Conservation (phyloP, 2,888 invertebrate genomes). For the Pandemis heparana region DNA sequence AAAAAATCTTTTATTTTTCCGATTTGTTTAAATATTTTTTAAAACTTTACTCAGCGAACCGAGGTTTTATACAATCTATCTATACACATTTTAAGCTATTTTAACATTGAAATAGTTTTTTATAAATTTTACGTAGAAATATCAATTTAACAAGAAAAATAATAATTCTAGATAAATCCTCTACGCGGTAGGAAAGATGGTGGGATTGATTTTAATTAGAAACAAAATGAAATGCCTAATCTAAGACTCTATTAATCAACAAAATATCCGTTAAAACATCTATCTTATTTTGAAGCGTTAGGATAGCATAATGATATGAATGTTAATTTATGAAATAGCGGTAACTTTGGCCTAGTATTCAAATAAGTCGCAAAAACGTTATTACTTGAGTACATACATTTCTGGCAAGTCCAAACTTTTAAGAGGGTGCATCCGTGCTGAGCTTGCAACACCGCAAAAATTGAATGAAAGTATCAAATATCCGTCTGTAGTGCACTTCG, state of each 20-base stretch:
- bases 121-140: constrained; percentile 52
- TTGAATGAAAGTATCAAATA: no score
- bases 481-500: no score
- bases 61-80: constrained; percentile 26
- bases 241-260: constrained; percentile 52
- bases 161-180: constrained; percentile 60
- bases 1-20: not conserved
- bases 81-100: constrained; percentile 26
- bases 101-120: constrained; percentile 32
- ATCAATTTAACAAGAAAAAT: constrained; percentile 51
- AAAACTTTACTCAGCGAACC: constrained; percentile 22
- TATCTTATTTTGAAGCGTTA: constrained; percentile 28
- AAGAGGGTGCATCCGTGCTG: no score
- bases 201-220: constrained; percentile 57
- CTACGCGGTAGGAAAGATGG: constrained; percentile 71
- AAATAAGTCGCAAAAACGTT: constrained; percentile 23
- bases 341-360: constrained; percentile 41
- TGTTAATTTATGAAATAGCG: constrained; percentile 32
- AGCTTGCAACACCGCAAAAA: no score
- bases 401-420: not conserved
- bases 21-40: constrained; percentile 19
- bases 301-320: constrained; percentile 22
- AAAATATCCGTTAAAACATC: constrained; percentile 45
- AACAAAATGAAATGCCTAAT: constrained; percentile 34
- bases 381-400: constrained; percentile 9